phyloP scores from a whole-genome alignment of 2,888 invertebrate species.

The Acheta domesticus region DNA sequence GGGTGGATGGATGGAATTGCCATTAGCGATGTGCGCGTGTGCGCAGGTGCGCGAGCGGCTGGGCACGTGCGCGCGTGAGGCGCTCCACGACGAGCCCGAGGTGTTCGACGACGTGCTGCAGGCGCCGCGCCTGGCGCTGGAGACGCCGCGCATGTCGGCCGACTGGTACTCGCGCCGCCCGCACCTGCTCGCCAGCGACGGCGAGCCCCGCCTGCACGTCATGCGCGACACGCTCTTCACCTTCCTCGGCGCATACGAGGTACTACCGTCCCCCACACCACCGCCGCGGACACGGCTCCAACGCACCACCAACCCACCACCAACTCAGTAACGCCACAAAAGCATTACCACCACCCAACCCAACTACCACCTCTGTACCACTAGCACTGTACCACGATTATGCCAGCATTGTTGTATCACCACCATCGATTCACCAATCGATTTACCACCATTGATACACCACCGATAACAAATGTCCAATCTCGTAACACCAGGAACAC shows the following conservation, averaged over 20 bases:
- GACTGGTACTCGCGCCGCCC: background rate
- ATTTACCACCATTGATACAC: too few relatives aligned
- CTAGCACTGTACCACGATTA: too few relatives aligned
- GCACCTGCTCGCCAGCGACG: background rate
- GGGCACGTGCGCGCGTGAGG: background rate
- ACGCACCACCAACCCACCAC: background rate
- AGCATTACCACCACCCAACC: too few relatives aligned
- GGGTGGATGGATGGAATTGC: too few relatives aligned
- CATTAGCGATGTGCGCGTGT: too few relatives aligned
- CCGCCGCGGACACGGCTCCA: background rate
- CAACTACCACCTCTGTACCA: too few relatives aligned
- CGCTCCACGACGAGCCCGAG: background rate
- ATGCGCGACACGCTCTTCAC: background rate
- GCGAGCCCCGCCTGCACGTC: background rate
- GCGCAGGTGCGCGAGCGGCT: background rate
- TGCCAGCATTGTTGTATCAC: too few relatives aligned
- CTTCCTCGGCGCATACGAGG: background rate
- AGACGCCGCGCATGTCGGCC: background rate
- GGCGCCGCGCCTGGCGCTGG: background rate
- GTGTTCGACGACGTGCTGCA: background rate
- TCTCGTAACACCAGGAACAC: too few relatives aligned
- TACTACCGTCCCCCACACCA: too few relatives aligned
- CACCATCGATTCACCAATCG: too few relatives aligned
- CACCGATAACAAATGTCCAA: too few relatives aligned
- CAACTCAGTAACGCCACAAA: too few relatives aligned